Conservation (phyloP, 92 coral and sea anemone genomes). For the Pocillopora meandrina region DNA sequence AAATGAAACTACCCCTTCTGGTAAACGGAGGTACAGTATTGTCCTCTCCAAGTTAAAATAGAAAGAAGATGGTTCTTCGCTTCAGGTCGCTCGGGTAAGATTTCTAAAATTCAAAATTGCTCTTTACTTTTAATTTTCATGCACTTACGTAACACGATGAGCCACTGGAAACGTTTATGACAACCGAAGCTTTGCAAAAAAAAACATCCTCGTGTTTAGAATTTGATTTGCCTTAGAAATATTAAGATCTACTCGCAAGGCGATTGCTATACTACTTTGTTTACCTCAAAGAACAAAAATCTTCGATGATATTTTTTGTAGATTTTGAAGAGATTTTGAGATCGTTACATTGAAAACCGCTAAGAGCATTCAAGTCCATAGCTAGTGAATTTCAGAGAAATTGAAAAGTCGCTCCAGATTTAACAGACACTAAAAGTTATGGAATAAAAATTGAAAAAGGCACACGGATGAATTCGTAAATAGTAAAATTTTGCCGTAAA, state of each 20-base stretch:
- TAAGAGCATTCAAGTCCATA: too few relatives aligned
- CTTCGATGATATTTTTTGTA: not conserved
- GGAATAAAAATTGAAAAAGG: too few relatives aligned
- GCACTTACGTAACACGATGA: not conserved
- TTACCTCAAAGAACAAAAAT: not conserved
- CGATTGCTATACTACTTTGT: too few relatives aligned
- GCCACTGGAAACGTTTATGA: not conserved
- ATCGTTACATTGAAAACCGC: too few relatives aligned
- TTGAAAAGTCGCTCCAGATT: too few relatives aligned
- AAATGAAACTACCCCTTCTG: not conserved
- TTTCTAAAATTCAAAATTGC: not conserved
- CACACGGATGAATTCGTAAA: too few relatives aligned
- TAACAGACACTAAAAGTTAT: too few relatives aligned
- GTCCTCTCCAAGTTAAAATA: not conserved
- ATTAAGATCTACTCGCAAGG: not conserved
- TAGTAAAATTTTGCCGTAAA: too few relatives aligned
- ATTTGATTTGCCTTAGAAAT: conserved; percentile 6
- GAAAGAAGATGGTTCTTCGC: conserved; percentile 21
- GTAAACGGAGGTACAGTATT: not conserved
- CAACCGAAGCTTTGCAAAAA: not conserved
- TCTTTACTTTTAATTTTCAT: not conserved
- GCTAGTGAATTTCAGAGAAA: too few relatives aligned
- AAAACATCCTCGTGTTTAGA: not conserved
- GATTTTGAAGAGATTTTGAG: too few relatives aligned
- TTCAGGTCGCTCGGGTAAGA: conserved; percentile 29